Conservation (phyloP, 2,888 invertebrate species). For the Baronia brevicornis region DNA sequence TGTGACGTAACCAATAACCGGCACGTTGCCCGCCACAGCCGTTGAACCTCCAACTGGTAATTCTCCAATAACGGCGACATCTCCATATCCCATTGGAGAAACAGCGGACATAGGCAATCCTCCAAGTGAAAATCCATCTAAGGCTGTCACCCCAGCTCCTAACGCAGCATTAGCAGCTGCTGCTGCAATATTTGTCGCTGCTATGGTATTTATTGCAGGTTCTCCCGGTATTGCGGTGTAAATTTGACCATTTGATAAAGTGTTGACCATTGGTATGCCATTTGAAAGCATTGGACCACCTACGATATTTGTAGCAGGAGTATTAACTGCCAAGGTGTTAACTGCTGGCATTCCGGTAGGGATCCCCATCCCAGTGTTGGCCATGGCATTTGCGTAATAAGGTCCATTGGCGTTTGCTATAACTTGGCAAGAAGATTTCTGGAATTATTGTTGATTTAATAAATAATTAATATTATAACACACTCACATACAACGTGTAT, state of each 20-base stretch:
- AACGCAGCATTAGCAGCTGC: constrained; percentile 17
- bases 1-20: constrained; percentile 58
- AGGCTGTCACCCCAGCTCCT: constrained; percentile 11
- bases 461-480: neutral
- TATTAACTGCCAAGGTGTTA: constrained; percentile 7
- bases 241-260: constrained; percentile 4
- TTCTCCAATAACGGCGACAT: constrained; percentile 43
- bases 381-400: constrained; percentile 5
- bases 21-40: constrained; percentile 47
- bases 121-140: constrained; percentile 20
- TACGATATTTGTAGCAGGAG: constrained; percentile 17
- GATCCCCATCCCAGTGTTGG: constrained; percentile 5
- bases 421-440: constrained; percentile 12
- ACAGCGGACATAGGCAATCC: constrained; percentile 21
- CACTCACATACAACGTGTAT: too few species aligned
- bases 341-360: constrained; percentile 1
- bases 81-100: constrained; percentile 36
- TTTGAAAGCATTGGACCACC: constrained; percentile 19
- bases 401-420: constrained; percentile 9
- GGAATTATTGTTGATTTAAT: constrained; percentile 3
- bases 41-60: constrained; percentile 52
- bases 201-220: constrained; percentile 15
- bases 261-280: constrained; percentile 13
- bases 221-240: constrained; percentile 10
- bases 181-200: constrained; percentile 11